These are phyloP conservation scores for Hypomecis atomaria DNA, from an alignment of 2,888 invertebrate genomes.

Conservation along the genomic window DNA sequence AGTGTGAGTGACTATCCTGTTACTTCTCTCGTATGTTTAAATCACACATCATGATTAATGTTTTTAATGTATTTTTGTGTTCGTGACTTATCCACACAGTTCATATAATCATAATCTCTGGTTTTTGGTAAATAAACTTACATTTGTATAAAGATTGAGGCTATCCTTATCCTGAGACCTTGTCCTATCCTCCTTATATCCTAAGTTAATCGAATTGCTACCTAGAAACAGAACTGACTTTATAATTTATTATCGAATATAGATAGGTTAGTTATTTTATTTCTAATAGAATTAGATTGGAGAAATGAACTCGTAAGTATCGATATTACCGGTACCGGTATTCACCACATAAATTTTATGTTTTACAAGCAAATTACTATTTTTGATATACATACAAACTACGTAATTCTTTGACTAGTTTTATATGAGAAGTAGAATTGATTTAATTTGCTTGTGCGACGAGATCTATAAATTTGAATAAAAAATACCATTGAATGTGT, in stretches of 20 bases:
- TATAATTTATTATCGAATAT: slow-evolving; percentile 11
- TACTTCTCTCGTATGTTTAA: slow-evolving; percentile 23
- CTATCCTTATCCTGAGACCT: slow-evolving; percentile 43
- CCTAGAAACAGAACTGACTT: neutral
- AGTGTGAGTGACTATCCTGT: slow-evolving; percentile 25
- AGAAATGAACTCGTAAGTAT: slow-evolving; percentile 18
- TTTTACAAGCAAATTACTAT: neutral
- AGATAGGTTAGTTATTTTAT: slow-evolving; percentile 1
- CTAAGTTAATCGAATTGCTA: slow-evolving; percentile 7
- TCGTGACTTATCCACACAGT: slow-evolving; percentile 28
- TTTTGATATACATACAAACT: neutral
- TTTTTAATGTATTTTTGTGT: slow-evolving; percentile 36
- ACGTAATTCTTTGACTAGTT: neutral
- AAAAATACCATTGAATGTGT: slow-evolving; percentile 35
- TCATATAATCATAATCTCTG: slow-evolving; percentile 37
- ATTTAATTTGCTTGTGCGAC: slow-evolving; percentile 37
- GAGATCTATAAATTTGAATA: slow-evolving; percentile 37
- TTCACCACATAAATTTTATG: neutral
- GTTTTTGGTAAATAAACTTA: slow-evolving; percentile 43
- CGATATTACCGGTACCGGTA: too few relatives aligned
- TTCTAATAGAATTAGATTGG: neutral
- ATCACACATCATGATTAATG: slow-evolving; percentile 23
- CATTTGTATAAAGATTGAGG: slow-evolving; percentile 38
- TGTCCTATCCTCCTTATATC: slow-evolving; percentile 33
- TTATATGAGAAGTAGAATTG: slow-evolving; percentile 1